Conservation (phyloP, 2,113 vertebrate species). For the Corvus cornix region DNA sequence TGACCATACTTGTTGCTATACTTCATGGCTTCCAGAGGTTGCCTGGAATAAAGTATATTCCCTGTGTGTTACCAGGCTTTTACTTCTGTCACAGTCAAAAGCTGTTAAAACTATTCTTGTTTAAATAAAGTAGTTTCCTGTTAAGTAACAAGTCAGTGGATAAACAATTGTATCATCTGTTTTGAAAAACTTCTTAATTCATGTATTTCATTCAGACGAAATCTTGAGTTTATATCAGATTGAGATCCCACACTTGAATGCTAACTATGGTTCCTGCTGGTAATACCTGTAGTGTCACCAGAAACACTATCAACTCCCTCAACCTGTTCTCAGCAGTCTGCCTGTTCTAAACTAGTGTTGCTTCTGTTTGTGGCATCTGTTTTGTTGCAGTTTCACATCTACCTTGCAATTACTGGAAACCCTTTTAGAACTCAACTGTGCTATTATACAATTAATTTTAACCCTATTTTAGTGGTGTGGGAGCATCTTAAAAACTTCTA, state of each 20-base stretch:
- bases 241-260: background rate
- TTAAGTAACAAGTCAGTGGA: background rate
- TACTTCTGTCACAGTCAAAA: background rate
- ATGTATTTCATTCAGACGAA: background rate
- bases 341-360: background rate
- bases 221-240: background rate
- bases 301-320: background rate
- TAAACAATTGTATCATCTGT: background rate
- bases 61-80: background rate
- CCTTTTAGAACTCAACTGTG: background rate
- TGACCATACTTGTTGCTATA: background rate
- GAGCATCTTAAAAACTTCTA: background rate
- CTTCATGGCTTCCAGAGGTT: background rate
- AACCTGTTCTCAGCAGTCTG: background rate
- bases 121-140: background rate
- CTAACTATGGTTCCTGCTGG: background rate
- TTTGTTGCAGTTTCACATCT: background rate
- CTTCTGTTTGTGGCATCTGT: background rate
- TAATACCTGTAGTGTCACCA: background rate
- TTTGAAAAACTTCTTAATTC: background rate
- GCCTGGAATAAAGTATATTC: background rate
- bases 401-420: background rate
- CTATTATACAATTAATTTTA: background rate
- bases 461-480: background rate
- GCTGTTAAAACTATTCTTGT: background rate